Evolutionary conservation across 2,113 vertebrate genomes (phyloP), one percentile per base, ranked within the genome.

Genomic region (Dryoscopus gambensis): DNA sequence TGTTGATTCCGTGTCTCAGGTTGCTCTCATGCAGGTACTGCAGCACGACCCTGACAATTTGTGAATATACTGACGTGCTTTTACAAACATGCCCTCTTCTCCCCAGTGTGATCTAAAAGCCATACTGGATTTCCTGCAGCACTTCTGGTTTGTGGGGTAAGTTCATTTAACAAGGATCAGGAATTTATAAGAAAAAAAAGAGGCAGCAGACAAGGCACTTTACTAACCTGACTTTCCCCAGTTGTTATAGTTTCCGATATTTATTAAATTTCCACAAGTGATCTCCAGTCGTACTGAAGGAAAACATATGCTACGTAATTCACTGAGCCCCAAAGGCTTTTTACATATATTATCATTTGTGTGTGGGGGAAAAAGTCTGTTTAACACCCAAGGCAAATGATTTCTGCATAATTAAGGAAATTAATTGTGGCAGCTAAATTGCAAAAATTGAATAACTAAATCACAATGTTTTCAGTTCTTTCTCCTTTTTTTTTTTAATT

Each of bases 371-470:
- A 1, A 11, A 44, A 35, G 40, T n/a, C 52, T 56, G 31, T 44
- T 76, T 94, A 91, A 56, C 87, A 83, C 39, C 84, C 78, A 59
- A 46, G 57, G 94, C 79, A 50, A 69, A 85, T 18, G 21, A 71
- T 93, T 93, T 90, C 74, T 35, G 78, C 30, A 75, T 71, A 89
- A 95, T 83, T 95, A 93, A 89, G 82, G 74, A 91, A 96, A 94
- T 76, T 50, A 89, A 93, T 70, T 63, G 89, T 89, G 84, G 77
- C 87, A 94, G 84, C 25, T 68, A 53, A 87, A 74, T 75, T 49
- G 64, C 71, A 87, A 93, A 86, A 44, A 84, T 77, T 87, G 47
- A 81, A 70, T 79, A 90, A 37, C 70, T 67, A 46, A 68, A 53
- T 30, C 37, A 64, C 53, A 62, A 31, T 15, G 28, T 67, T 28